Conservation (phyloP, 2,888 invertebrate species). For the Pantelozetes paolii region DNA sequence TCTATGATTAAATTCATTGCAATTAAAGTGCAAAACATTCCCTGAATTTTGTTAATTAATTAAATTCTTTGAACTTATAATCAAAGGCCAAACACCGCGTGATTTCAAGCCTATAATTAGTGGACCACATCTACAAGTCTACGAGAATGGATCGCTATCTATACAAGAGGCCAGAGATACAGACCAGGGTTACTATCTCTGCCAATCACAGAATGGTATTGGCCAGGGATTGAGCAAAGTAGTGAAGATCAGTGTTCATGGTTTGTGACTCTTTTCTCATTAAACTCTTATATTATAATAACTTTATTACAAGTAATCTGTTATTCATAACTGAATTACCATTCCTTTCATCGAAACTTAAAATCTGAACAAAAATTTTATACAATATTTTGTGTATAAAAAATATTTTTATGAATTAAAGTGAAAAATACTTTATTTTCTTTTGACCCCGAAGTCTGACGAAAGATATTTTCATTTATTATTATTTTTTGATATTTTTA, state of each 20-base stretch:
- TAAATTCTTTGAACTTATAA: not conserved
- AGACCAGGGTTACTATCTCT: slow-evolving; percentile 48
- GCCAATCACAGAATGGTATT: slow-evolving; percentile 48
- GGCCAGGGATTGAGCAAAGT: slow-evolving; percentile 48
- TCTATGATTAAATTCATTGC: not conserved
- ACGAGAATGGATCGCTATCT: slow-evolving; percentile 47
- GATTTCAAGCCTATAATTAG: slow-evolving; percentile 48
- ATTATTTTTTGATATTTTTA: slow-evolving; percentile 21
- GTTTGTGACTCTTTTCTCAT: slow-evolving; percentile 36
- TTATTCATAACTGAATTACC: no score
- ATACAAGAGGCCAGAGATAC: slow-evolving; percentile 46
- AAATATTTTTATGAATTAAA: no score
- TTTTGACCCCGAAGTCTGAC: no score
- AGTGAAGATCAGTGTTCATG: slow-evolving; percentile 47
- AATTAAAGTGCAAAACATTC: not conserved
- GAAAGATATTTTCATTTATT: no score
- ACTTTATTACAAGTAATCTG: no score
- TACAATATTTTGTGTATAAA: no score
- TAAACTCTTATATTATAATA: no score
- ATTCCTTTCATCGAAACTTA: no score
- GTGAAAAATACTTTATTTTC: no score
- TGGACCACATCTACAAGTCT: slow-evolving; percentile 48
- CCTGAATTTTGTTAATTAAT: not conserved
- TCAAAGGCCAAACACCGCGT: slow-evolving; percentile 42
- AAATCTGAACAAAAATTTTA: no score